Evolutionary conservation across 2,797 vertebrate species (phyloP), one percentile per base, ranked within the genome.

Genomic region (Craterocephalus amniculus): DNA sequence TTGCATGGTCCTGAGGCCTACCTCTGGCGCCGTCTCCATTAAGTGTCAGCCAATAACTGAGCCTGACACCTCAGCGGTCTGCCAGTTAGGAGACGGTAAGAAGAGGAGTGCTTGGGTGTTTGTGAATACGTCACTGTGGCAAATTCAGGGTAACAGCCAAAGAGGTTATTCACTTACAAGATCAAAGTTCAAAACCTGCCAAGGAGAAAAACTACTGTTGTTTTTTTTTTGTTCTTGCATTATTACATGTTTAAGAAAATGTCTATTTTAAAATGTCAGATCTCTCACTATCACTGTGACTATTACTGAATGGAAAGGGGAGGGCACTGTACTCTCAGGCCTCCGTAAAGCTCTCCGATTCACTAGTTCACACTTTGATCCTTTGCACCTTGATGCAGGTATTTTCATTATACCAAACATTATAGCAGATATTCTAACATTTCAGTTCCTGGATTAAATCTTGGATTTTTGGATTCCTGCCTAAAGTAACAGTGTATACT

Each of bases 1-100:
- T 91, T 88, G 74, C 87, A 83, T 89, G 85, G 89, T 68, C 67
- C 70, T 20, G 35, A 55, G 43, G 65, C 27, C 48, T 10, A n/a
- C 10, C 49, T 22, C 58, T 54, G 27, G 67, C 35, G 45, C 70
- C 26, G 32, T 57, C 38, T 64, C 58, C 55, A 56, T 63, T 66
- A 64, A 70, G 45, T 34, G 35, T 52, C 76, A 78, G 75, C 78
- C 83, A 81, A 51, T 86, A 71, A 13, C 60, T 1, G 67, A 65
- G 73, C 54, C 26, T 5, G 40, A 64, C 63, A n/a, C 59, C 34
- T 59, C 49, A 1, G 32, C 57, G 32, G 68, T 49, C 76, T 76
- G 85, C 74, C 78, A 74, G 79, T 59, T 32, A 18, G 26, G 51
- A 31, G 43, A 38, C 38, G 38, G 43, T 4, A 58, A 48, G n/a